Evolutionary conservation across 2,113 vertebrate species (phyloP), one percentile per base, ranked within the genome.

Genomic region (Muntiacus muntjak): DNA sequence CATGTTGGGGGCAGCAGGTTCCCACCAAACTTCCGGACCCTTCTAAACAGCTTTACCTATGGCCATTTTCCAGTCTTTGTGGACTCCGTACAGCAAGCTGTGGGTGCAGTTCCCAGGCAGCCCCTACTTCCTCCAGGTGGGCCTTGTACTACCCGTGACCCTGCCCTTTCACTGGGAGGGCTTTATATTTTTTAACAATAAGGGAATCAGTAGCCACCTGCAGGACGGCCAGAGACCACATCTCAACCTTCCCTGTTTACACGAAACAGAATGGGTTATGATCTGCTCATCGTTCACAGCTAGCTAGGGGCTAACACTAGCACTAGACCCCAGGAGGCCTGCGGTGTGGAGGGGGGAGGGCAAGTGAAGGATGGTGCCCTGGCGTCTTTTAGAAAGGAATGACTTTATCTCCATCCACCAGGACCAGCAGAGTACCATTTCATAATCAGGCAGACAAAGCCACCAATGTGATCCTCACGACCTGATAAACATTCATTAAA

Each of bases 401-500:
- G 93, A 43, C n/a, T 94, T 89, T 89, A 76, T 79, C 50, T 78
- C 85, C n/a, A 33, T 45, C 52, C 81, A 55, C 33, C 16, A 93
- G 79, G 19, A 85, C 40, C 83, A 47, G 89, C 85, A 81, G 97
- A 97, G 96, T 52, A 95, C 95, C 71, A 95, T 95, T 96, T 96
- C 94, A 43, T 17, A 98, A 96, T 55, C 0, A 86, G 64, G 92
- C 83, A 97, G 93, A 95, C 92, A 97, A 94, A 98, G 95, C 95
- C 95, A 98, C 91, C 79, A 97, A 96, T 93, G 28, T 91, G 97
- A 95, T 98, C 97, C 74, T 87, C 82, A 88, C 4, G 64, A 98
- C 96, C 97, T 97, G 93, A 98, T 90, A 97, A 98, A 95, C 97
- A 98, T 93, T 97, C 89, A 97, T 98, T 97, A 97, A 97, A 97